Evolutionary conservation across 92 coral and sea anemone species (phyloP).

Genomic region (Zoanthus gigantus): DNA sequence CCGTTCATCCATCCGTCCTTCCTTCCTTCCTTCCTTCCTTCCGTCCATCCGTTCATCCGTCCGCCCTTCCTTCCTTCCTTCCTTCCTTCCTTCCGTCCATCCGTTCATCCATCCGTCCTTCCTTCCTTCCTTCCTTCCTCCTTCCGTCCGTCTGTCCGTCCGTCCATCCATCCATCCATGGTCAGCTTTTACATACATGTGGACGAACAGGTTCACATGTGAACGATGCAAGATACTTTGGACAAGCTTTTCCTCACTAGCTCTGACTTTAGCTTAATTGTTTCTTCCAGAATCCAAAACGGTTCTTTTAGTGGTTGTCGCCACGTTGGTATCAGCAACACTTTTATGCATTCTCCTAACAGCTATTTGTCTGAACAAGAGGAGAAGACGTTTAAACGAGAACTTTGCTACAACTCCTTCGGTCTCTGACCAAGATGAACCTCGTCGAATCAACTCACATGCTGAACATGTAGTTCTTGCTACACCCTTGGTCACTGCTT

Average conservation of each 20-base stretch:
- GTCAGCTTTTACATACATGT: too few relatives aligned
- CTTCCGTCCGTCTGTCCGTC: too few relatives aligned
- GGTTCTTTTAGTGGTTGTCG: constrained; percentile 35
- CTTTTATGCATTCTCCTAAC: constrained; percentile 31
- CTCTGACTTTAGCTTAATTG: neutral
- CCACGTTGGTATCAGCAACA: constrained; percentile 20
- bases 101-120: too few relatives aligned
- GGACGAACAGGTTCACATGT: too few relatives aligned
- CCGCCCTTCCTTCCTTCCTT: neutral
- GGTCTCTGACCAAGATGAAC: constrained; percentile 5
- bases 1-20: too few relatives aligned
- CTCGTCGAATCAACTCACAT: constrained; percentile 12
- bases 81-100: too few relatives aligned
- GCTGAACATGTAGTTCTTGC: constrained; percentile 22
- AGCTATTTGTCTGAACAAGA: constrained; percentile 26
- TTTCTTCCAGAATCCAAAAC: constrained; percentile 18
- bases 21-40: too few relatives aligned
- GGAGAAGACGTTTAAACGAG: constrained; percentile 15
- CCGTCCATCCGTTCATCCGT: too few relatives aligned
- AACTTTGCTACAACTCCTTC: constrained; percentile 8
- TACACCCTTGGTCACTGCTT: constrained; percentile 26
- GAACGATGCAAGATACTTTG: too few relatives aligned
- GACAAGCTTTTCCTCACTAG: too few relatives aligned
- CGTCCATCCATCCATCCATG: too few relatives aligned
- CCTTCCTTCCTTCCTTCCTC: too few relatives aligned